Conservation (phyloP, 2,797 vertebrate genomes). For the Tiaroga cobitis region DNA sequence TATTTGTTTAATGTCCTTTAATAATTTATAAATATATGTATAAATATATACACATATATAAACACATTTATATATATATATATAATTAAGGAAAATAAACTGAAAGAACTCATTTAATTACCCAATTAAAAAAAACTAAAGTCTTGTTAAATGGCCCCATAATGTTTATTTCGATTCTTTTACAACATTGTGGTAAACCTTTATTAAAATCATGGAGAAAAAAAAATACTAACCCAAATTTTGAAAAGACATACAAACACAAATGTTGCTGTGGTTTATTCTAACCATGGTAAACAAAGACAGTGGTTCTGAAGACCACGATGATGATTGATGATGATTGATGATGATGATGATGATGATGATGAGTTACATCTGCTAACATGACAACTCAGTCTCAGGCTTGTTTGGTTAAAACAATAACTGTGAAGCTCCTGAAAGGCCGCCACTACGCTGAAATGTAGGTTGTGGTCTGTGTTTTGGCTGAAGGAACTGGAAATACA, state of each 20-base stretch:
- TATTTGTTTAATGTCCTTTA: too few relatives aligned
- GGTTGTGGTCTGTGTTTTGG: neutral
- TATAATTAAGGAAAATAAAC: neutral
- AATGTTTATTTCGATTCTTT: neutral
- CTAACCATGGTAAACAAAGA: constrained; percentile 36
- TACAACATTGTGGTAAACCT: neutral
- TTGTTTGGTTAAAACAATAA: neutral
- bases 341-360: neutral
- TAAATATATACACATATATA: too few relatives aligned
- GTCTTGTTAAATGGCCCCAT: neutral
- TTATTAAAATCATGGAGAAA: neutral
- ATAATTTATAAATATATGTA: too few relatives aligned
- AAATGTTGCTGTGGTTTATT: constrained; percentile 31
- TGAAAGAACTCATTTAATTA: neutral
- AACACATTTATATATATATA: too few relatives aligned
- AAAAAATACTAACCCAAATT: neutral
- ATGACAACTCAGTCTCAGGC: neutral
- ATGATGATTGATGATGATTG: too few relatives aligned
- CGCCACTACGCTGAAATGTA: neutral
- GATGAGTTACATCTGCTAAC: neutral
- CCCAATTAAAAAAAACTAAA: neutral
- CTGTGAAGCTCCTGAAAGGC: neutral
- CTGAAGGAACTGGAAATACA: neutral
- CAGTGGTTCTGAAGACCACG: neutral
- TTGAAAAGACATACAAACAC: neutral